Evolutionary conservation across 2,113 vertebrate species (phyloP), one percentile per base, ranked within the genome.

Genomic region (Crotophaga sulcirostris): DNA sequence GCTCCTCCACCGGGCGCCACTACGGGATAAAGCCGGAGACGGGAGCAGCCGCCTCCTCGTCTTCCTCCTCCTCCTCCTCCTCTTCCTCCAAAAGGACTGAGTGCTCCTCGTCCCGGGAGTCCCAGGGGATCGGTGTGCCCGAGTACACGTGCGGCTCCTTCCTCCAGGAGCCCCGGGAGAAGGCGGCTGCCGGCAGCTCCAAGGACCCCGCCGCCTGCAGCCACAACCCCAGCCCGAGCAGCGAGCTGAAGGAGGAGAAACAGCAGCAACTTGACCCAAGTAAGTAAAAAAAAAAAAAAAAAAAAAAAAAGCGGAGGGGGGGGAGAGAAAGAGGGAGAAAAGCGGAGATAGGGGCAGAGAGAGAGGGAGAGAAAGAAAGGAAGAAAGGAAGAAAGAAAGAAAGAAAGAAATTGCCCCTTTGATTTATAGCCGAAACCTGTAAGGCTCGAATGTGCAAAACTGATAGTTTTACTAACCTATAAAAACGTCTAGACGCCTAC

Each of bases 401-500:
- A 90, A 93, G 69, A 90, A 98, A 98, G 97, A 98, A 99, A 99
- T 98, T 98, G 98, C 98, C 91, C 80, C 95, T 84, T 89, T 99
- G 99, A 99, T 99, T 99, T 99, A 99, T 98, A 99, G 96, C 99
- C 97, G 96, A 95, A 98, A 99, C 99, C 99, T 98, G 99, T 98
- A 99, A 97, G 98, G 98, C 98, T 99, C 98, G 98, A 98, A 98
- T 99, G 99, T 98, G 99, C 99, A 99, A 99, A 99, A 99, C 98
- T 98, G 98, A 98, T 99, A 99, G 98, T 99, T 99, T 99, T 99
- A 99, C 99, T 99, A 99, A 99, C 99, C 99, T 99, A 99, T 99
- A 99, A 99, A 99, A 99, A 99, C 99, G 99, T 99, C 99, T 98
- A 98, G 98, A 98, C 98, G 98, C 98, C 98, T 98, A 98, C 98